These are phyloP conservation scores for Xiphias gladius DNA, from an alignment of 2,113 vertebrate species.

Conservation along the genomic window DNA sequence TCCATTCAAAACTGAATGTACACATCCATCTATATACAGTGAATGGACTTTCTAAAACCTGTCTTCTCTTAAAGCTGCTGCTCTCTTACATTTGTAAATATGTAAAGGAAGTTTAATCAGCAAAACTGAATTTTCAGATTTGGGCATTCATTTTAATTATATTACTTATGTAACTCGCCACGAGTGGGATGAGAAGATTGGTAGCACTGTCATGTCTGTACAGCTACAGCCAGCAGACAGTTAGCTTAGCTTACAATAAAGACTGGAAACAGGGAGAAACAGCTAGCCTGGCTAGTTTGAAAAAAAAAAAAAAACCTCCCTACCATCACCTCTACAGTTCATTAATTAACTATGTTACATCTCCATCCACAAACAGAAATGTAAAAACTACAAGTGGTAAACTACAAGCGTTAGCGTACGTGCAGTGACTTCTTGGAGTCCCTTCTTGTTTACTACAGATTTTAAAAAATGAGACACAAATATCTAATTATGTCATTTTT, in stretches of 20 bases:
- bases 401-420: too few species aligned
- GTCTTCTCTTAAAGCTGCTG: neutral
- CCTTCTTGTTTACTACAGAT: too few species aligned
- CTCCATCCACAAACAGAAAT: neutral
- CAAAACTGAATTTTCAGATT: neutral
- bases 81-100: neutral
- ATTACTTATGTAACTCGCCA: neutral
- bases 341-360: neutral
- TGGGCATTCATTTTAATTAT: neutral
- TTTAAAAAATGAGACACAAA: neutral
- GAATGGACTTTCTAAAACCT: too few species aligned
- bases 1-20: neutral
- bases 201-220: neutral
- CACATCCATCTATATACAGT: neutral
- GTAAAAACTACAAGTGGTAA: too few species aligned
- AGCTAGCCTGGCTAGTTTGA: neutral
- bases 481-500: neutral
- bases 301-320: neutral
- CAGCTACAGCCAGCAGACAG: neutral
- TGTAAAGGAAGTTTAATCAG: neutral
- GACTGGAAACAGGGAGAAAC: neutral
- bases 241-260: neutral
- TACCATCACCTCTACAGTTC: neutral
- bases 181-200: neutral
- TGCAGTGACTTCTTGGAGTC: too few species aligned